These are phyloP conservation scores for Saccopteryx leptura DNA, from an alignment of 2,113 vertebrate genomes.

Conservation along the genomic window DNA sequence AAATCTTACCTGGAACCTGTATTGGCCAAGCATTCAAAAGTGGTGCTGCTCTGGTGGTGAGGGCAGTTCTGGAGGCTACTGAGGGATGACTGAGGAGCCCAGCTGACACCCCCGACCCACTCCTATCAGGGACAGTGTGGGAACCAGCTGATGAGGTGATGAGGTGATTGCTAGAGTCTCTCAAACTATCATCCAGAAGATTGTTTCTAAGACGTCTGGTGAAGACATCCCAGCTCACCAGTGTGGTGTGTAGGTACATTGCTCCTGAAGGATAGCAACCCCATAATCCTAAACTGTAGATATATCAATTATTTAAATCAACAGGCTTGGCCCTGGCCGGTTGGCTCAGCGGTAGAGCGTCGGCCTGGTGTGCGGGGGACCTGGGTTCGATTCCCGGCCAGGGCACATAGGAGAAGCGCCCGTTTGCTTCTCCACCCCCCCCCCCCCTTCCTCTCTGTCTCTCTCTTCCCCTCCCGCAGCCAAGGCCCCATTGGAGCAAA, in stretches of 20 bases:
- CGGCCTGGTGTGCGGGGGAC: too few relatives aligned
- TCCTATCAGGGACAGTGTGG: background rate
- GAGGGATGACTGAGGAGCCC: background rate
- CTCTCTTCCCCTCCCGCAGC: too few relatives aligned
- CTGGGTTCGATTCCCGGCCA: too few relatives aligned
- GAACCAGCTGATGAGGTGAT: background rate
- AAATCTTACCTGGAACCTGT: background rate
- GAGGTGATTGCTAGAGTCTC: background rate
- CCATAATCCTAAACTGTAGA: background rate
- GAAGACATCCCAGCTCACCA: background rate
- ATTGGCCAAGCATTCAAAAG: background rate
- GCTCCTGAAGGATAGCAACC: background rate
- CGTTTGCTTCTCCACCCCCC: too few relatives aligned
- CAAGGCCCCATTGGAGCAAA: too few relatives aligned
- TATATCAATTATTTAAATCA: background rate
- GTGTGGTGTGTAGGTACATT: background rate
- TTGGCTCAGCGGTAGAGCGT: too few relatives aligned
- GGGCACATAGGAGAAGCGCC: too few relatives aligned
- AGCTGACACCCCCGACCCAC: background rate
- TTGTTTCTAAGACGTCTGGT: background rate
- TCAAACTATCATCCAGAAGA: background rate
- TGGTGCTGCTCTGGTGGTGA: background rate
- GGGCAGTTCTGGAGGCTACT: background rate
- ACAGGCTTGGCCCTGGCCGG: too few relatives aligned
- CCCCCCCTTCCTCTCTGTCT: too few relatives aligned